Evolutionary conservation across 2,797 vertebrate species (phyloP), one percentile per base, ranked within the genome.

Genomic region (Scarus forsteni): DNA sequence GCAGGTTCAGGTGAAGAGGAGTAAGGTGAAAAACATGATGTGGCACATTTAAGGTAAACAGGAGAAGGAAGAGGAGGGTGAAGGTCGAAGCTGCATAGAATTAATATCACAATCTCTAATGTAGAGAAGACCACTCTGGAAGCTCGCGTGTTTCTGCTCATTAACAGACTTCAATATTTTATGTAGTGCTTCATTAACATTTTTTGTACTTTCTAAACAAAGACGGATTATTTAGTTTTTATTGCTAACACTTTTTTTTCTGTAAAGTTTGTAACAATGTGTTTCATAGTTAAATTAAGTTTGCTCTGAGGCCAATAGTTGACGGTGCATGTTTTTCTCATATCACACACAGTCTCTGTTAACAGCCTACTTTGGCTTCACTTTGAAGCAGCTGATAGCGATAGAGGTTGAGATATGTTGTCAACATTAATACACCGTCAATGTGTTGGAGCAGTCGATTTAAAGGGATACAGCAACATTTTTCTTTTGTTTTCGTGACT

Each of bases 91-190:
- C 83, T 87, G 81, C 87, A 87, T 72, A 87, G 75, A 82, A 52
- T 79, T 34, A 71, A 68, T 13, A 61, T 70, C 15, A 74, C 35
- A 49, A 62, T 88, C 87, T 88, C 85, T 90, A 87, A 89, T 82
- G 80, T 90, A 88, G 89, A 91, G 87, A 91, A 77, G 44, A 74
- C 7, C 5, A 48, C 10, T 48, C n/a, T 51, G 43, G 60, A 73
- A 40, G 55, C 8, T 34, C 0, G 10, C 0, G 16, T 34, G 35
- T 46, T 61, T 73, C 40, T 49, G 9, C 63, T 57, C 40, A 57
- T 1, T 7, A 11, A 19, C 66, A 60, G 63, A 70, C 52, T 60
- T 39, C 39, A 3, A n/a, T 6, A 6, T 60, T 27, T 27, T 27
- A 27, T 9, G 34, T 19, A 11, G n/a, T 40, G 35, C 46, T 52